Percentiles rank a stretch among this genome's conserved stretches.
Conservation (phyloP, 2,113 vertebrate genomes). For the Platysteira castanea region DNA sequence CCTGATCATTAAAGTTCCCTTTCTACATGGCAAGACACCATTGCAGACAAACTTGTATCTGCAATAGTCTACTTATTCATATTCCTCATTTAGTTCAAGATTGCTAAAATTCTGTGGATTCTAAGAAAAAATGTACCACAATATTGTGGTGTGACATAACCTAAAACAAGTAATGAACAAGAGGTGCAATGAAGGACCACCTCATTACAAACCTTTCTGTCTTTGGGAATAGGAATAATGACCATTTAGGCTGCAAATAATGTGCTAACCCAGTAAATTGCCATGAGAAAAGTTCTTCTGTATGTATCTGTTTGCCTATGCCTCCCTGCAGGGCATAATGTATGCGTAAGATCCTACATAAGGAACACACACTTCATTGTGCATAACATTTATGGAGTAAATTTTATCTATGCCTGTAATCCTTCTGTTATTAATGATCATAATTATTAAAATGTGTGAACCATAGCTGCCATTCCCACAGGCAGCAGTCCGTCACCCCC, state of each 20-base stretch:
- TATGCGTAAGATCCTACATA: not conserved
- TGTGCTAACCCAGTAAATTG: not conserved
- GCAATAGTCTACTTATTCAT: not conserved
- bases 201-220: not conserved
- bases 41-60: not conserved
- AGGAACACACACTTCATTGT: not conserved
- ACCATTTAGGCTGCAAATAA: not conserved
- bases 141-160: not conserved
- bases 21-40: not conserved
- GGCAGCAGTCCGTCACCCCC: not conserved
- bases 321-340: not conserved
- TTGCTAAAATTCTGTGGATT: not conserved
- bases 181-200: not conserved
- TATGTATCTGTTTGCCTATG: not conserved
- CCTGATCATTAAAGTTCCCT: not conserved
- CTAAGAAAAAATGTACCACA: not conserved
- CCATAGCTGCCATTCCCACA: not conserved
- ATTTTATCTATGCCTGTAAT: not conserved
- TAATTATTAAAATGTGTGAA: not conserved
- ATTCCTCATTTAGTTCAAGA: not conserved
- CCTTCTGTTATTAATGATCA: not conserved
- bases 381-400: not conserved
- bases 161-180: not conserved
- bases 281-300: not conserved
- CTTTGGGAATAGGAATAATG: not conserved